Base-by-base conservation (phyloP, 1,140 invertebrate species). In the Lasaia peninsularis region DNA sequence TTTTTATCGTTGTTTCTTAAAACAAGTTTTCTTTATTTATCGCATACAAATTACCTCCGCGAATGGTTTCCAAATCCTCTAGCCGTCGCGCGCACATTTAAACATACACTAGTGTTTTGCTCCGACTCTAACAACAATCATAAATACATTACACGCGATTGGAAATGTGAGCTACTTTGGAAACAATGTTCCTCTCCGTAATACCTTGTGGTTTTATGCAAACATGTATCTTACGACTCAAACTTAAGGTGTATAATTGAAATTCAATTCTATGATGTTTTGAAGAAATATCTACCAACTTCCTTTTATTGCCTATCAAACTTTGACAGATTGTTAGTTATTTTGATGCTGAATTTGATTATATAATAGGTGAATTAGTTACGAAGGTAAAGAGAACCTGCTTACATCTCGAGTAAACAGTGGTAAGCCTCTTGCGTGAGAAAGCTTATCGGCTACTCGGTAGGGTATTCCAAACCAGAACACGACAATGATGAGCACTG, bases 141-240 rank as follows among this genome's bases (percentile, higher is more conserved):
- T 86, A 86, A 83, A 86, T 86, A 86, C 82, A 86, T 86, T 86
- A 86, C 82, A 78, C 73, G 56, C 82, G 73, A 86, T 86, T 83
- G 75, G 71, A 71, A 71, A 74, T 69, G 69, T 64, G 75, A 87
- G 77, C 80, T 78, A 62, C 72, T 67, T 70, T 75, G 79, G 82
- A 84, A 87, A 87, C 84, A 86, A 75, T 65, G 69, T 67, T 69
- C 69, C 71, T 75, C 62, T 58, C 60, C 62, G 50, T 60, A 53
- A 31, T 50, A 64, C 16, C 56, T 55, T 31, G 8, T 9, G 1
- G 33, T 37, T 2, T 20, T 31, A 50, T 2, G 6, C 9, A 10
- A 64, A 44, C 32, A 18, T 60, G n/a, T 11, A 53, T 53, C 40
- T 44, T 60, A 56, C 32, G 0, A 2, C 40, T 2, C 8, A 10